These are phyloP conservation scores for Dryomyza anilis DNA, from an alignment of 2,888 invertebrate species.

Conservation along the genomic window DNA sequence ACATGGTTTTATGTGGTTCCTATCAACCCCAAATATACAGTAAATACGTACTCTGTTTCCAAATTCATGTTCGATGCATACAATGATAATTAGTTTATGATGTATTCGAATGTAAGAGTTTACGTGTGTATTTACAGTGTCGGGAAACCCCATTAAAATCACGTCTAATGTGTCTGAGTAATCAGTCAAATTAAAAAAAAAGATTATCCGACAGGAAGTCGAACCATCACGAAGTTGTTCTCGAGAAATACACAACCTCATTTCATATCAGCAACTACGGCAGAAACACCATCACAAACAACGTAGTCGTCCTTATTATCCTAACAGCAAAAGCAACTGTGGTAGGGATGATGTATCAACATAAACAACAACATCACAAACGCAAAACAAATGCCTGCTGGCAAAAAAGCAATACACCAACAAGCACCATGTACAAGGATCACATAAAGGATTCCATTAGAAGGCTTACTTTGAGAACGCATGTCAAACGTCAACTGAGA, in stretches of 20 bases:
- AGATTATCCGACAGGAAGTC: conserved; percentile 60
- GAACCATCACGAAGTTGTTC: conserved; percentile 56
- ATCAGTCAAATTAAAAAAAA: conserved; percentile 62
- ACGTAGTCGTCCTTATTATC: neutral
- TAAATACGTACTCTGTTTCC: conserved; percentile 20
- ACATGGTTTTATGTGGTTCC: too few species aligned
- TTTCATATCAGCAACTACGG: neutral
- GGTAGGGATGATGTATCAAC: neutral
- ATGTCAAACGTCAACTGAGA: neutral
- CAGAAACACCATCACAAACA: conserved; percentile 8
- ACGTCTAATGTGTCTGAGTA: conserved; percentile 40
- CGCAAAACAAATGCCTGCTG: conserved; percentile 16
- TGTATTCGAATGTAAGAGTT: conserved; percentile 26
- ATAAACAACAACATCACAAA: neutral
- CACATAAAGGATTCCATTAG: conserved; percentile 4
- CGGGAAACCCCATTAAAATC: conserved; percentile 20
- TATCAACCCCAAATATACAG: too few species aligned
- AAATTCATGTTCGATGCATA: conserved; percentile 33
- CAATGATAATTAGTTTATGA: conserved; percentile 38
- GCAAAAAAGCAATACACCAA: neutral
- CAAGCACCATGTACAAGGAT: conserved; percentile 1
- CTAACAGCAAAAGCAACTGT: too few species aligned
- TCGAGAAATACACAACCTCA: conserved; percentile 28
- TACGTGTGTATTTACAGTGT: conserved; percentile 12
- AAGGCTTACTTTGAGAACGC: neutral